These are phyloP conservation scores for Lepidothrix coronata DNA, from an alignment of 2,113 vertebrate species.

Conservation along the genomic window DNA sequence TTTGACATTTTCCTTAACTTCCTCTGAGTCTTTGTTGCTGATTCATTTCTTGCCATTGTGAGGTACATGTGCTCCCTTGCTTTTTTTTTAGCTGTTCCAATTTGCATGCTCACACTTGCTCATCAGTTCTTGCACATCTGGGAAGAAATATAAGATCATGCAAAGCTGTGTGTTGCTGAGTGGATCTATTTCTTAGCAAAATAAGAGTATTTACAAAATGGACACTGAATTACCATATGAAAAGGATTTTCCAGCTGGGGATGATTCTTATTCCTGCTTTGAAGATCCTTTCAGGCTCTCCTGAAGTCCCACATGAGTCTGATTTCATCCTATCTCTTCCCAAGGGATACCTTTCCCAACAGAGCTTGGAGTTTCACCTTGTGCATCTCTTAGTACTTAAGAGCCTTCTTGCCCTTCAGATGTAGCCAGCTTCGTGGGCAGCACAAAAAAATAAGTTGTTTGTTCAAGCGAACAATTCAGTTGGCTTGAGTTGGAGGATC, in stretches of 20 bases:
- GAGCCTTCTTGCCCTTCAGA: neutral
- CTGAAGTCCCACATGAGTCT: neutral
- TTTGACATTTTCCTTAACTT: neutral
- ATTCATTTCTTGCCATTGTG: neutral
- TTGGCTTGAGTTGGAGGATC: neutral
- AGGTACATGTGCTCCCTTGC: neutral
- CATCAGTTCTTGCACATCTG: neutral
- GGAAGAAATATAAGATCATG: neutral
- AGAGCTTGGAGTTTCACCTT: neutral
- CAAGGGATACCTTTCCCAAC: neutral
- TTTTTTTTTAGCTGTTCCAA: neutral
- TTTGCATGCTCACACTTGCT: constrained; percentile 9
- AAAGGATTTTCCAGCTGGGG: neutral
- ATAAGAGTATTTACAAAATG: neutral
- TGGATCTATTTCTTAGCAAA: neutral
- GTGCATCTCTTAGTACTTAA: neutral
- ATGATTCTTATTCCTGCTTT: neutral
- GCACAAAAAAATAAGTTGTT: neutral
- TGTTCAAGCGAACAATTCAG: neutral
- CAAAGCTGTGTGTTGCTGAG: neutral
- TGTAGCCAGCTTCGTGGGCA: neutral
- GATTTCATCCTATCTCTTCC: neutral
- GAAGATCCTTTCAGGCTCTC: neutral
- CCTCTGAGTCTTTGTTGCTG: neutral
- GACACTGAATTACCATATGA: neutral